These are phyloP conservation scores for Tringa solitaria DNA, from an alignment of 2,113 vertebrate species.

Conservation along the genomic window DNA sequence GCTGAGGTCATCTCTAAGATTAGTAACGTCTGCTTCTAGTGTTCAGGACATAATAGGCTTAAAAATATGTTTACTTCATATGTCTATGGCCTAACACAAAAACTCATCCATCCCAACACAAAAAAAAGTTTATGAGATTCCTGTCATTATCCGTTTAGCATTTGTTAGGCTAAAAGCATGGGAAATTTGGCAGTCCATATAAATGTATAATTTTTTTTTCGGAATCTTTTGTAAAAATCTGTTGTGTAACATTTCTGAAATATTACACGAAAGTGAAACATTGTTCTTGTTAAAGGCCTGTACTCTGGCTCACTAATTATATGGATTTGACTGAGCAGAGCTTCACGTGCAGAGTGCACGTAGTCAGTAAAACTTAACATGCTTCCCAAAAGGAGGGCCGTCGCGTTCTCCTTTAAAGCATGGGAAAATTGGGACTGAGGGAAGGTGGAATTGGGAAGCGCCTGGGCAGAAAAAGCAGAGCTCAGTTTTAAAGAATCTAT, in stretches of 20 bases:
- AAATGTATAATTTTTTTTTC: background rate
- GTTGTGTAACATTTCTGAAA: background rate
- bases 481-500: background rate
- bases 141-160: background rate
- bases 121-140: background rate
- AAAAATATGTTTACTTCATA: background rate
- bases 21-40: background rate
- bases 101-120: background rate
- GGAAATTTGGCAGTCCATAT: background rate
- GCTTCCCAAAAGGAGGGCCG: background rate
- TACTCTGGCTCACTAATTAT: background rate
- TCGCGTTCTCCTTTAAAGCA: background rate
- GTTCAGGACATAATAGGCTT: background rate
- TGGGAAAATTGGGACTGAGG: background rate
- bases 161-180: background rate
- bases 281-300: background rate
- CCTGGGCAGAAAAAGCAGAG: background rate
- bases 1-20: background rate
- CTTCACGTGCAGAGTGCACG: background rate
- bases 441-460: background rate
- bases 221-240: background rate
- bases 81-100: background rate
- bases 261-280: background rate
- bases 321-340: background rate
- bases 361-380: background rate